phyloP scores from a whole-genome alignment of 2,888 invertebrate species.

The Euzetes globulus region DNA sequence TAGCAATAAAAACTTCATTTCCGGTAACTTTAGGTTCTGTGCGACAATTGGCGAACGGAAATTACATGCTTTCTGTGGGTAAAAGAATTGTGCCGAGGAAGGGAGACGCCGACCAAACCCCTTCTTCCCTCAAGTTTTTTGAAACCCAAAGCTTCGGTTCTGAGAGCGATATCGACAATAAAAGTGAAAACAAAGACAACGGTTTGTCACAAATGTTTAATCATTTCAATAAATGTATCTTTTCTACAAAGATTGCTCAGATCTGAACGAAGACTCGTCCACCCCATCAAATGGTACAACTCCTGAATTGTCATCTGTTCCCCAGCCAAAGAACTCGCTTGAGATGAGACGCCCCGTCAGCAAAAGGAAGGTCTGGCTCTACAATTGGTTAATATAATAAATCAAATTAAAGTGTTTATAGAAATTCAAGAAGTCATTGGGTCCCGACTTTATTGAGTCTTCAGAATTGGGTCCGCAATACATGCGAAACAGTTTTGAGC shows the following conservation, averaged over 20 bases:
- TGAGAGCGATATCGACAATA: neutral
- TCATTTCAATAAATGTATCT: no score
- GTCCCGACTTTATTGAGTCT: slow-evolving; percentile 44
- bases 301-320: neutral
- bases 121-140: neutral
- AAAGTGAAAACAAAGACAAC: neutral
- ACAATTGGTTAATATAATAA: neutral
- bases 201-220: neutral
- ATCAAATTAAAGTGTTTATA: slow-evolving; percentile 6
- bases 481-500: slow-evolving; percentile 35
- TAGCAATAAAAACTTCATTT: neutral
- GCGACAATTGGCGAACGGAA: slow-evolving; percentile 51
- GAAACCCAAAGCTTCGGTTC: neutral
- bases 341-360: slow-evolving; percentile 10
- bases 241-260: no score
- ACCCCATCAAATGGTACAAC: neutral
- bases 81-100: neutral
- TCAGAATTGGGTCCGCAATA: slow-evolving; percentile 39
- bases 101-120: neutral
- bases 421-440: slow-evolving; percentile 44
- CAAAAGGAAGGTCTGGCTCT: slow-evolving; percentile 17
- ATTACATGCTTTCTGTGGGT: slow-evolving; percentile 41
- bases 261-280: neutral
- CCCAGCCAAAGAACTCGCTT: neutral
- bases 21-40: slow-evolving; percentile 53